Evolutionary conservation across 2,113 vertebrate species (phyloP).

Genomic region (Hemichromis elongatus): DNA sequence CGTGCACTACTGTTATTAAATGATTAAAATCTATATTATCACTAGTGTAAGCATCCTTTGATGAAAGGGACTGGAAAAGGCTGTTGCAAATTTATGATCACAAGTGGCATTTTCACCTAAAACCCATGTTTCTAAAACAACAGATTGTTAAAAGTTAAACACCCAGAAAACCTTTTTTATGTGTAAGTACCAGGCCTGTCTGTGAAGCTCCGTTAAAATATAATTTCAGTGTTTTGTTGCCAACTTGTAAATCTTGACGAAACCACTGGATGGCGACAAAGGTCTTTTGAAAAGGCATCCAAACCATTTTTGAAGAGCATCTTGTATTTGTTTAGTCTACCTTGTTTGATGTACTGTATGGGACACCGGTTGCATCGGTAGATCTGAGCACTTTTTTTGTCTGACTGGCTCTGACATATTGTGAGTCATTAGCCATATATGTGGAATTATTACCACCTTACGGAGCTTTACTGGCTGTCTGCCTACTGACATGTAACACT

Average conservation of each 20-base stretch:
- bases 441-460: not conserved
- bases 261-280: conserved; percentile 49
- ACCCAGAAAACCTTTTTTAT: not conserved
- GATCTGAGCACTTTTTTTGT: not conserved
- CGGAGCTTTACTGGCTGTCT: not conserved
- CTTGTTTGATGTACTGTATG: not conserved
- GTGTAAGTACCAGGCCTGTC: not conserved
- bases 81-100: not conserved
- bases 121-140: not conserved
- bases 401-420: not conserved
- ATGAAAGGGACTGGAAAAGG: not conserved
- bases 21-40: not conserved
- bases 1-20: not conserved
- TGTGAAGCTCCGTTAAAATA: not conserved
- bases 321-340: not conserved
- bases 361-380: not conserved
- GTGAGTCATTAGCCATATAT: not conserved
- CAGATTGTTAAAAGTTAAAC: not conserved
- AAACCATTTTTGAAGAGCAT: not conserved
- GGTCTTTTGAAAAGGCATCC: not conserved
- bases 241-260: not conserved
- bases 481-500: not conserved
- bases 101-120: not conserved
- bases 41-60: not conserved
- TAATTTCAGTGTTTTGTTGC: not conserved